phyloP scores from a whole-genome alignment of 1,140 invertebrate genomes.

The Magallana gigas region DNA sequence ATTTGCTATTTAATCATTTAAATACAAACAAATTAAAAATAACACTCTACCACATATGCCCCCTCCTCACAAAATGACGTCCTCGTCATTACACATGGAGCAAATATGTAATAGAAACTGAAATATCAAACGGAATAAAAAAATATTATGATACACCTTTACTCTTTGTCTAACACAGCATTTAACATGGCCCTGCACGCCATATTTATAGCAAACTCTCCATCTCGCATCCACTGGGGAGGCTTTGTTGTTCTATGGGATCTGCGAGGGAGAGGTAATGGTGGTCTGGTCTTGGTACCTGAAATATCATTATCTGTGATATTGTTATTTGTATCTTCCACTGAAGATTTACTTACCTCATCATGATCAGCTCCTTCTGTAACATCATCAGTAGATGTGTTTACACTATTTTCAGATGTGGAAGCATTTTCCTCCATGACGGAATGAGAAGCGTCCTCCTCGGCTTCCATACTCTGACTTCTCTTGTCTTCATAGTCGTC shows the following conservation, averaged over 20 bases:
- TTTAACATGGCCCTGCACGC: conserved; percentile 41
- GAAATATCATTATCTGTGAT: background rate
- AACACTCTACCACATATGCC: no score
- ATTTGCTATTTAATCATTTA: no score
- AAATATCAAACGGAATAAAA: background rate
- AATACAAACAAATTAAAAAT: no score
- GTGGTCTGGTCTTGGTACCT: background rate
- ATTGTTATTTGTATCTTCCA: background rate
- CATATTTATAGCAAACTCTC: conserved; percentile 25
- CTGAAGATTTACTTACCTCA: background rate
- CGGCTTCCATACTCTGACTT: background rate
- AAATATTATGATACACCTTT: background rate
- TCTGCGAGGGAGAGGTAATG: background rate
- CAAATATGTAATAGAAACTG: background rate
- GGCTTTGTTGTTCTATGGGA: background rate
- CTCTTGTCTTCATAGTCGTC: no score
- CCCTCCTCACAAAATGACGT: background rate
- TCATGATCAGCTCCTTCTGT: background rate
- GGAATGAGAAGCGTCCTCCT: no score
- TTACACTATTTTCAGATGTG: background rate
- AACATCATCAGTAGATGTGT: background rate
- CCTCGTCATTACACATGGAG: conserved; percentile 17
- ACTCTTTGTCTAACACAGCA: conserved; percentile 36
- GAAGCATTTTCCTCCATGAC: no score
- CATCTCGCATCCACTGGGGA: conserved; percentile 27